Evolutionary conservation across 2,888 invertebrate genomes (phyloP).

Genomic region (Biston stratarius): DNA sequence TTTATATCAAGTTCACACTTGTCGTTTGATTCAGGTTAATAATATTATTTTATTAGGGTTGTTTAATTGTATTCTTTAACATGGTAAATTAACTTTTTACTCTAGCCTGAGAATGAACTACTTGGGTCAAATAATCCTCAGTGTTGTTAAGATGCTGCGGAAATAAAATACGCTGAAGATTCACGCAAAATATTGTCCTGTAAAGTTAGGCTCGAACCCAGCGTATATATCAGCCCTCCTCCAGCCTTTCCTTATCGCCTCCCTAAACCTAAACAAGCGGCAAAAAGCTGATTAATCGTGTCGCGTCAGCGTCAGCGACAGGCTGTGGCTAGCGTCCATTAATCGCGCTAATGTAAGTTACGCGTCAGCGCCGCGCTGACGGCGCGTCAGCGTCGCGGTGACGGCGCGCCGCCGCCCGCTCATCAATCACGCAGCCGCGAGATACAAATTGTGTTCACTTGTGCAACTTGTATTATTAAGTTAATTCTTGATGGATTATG

Average conservation of each 20-base stretch:
- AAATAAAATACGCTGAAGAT: too few species aligned
- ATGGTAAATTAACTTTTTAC: too few species aligned
- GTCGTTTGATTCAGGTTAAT: too few species aligned
- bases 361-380: slow-evolving; percentile 23
- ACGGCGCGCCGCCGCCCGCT: slow-evolving; percentile 12
- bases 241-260: slow-evolving; percentile 16
- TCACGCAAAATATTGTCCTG: too few species aligned
- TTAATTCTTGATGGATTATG: slow-evolving; percentile 16
- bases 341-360: slow-evolving; percentile 39
- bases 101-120: too few species aligned
- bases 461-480: slow-evolving; percentile 6
- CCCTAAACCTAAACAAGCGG: slow-evolving; percentile 25
- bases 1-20: too few species aligned
- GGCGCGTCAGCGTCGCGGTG: slow-evolving; percentile 26
- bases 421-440: slow-evolving; percentile 15
- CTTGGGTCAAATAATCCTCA: too few species aligned
- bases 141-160: too few species aligned
- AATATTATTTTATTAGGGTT: too few species aligned
- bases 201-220: too few species aligned
- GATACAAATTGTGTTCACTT: slow-evolving; percentile 15
- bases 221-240: slow-evolving; percentile 1
- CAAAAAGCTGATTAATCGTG: slow-evolving; percentile 40
- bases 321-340: slow-evolving; percentile 33
- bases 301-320: slow-evolving; percentile 33
- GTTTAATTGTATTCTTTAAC: too few species aligned